phyloP scores from a whole-genome alignment of 1,140 invertebrate species.

The Lepidurus packardi region DNA sequence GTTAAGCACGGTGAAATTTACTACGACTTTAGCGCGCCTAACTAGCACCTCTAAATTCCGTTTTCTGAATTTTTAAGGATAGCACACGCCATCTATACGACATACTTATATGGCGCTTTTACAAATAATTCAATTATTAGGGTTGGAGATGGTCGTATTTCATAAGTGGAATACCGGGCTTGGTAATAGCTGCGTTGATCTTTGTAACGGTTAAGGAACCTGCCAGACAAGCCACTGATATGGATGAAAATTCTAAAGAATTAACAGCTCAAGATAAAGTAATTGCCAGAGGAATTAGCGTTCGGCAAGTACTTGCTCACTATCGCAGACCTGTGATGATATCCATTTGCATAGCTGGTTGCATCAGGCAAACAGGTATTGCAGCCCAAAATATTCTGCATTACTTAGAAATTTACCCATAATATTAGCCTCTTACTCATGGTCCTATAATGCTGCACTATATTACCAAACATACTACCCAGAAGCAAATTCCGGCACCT shows the following conservation, averaged over 20 bases:
- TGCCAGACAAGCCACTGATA: slow-evolving; percentile 55
- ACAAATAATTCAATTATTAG: slow-evolving; percentile 44
- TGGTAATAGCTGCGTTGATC: slow-evolving; percentile 66
- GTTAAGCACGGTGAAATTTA: no score
- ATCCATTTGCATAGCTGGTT: slow-evolving; percentile 75
- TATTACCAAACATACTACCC: slow-evolving; percentile 82
- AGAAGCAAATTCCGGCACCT: slow-evolving; percentile 77
- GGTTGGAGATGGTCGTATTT: slow-evolving; percentile 86
- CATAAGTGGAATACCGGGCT: slow-evolving; percentile 69
- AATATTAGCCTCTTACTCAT: slow-evolving; percentile 70
- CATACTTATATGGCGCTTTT: background rate
- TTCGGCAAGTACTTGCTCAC: slow-evolving; percentile 43
- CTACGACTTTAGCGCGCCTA: no score
- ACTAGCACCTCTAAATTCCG: no score
- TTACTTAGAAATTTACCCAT: background rate
- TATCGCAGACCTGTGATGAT: slow-evolving; percentile 70
- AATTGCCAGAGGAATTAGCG: background rate
- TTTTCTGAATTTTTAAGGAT: no score
- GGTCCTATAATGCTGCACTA: slow-evolving; percentile 82
- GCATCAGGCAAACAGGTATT: slow-evolving; percentile 61
- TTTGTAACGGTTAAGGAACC: slow-evolving; percentile 73
- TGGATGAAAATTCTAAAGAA: background rate
- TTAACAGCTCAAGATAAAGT: background rate
- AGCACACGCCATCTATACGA: no score
- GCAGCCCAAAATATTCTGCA: background rate